Evolutionary conservation across 2,113 vertebrate species (phyloP), one percentile per base, ranked within the genome.

Genomic region (Egretta garzetta): DNA sequence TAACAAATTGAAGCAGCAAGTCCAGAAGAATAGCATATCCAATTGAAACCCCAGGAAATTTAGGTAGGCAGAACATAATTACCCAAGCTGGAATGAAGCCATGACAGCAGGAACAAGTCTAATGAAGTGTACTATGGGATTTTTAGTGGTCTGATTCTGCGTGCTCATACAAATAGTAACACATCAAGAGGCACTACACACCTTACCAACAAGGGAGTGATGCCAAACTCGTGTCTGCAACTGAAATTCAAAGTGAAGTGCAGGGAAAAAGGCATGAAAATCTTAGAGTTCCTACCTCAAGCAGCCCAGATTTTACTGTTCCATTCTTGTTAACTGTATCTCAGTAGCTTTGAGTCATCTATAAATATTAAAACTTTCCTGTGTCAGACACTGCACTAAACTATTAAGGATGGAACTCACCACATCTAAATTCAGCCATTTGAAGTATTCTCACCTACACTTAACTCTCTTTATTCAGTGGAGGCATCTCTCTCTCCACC

Each of bases 171-270:
- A 60, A 81, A 56, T 1, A 2, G 11, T 24, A 14, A 27, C 2
- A 1, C 9, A 68, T 14, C 8, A 62, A 80, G 21, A 30, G 6
- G 3, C 17, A 60, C 15, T 68, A 30, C 76, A 35, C 10, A 62
- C 2, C 7, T 60, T 86, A 33, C 1, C 4, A 55, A 7, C 4
- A 27, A 43, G 4, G 3, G 3, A 56, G 2, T 49, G 16, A 60
- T 45, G 35, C 6, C 7, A 70, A 87, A 33, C 5, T 56, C 56
- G 10, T 49, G 22, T 27, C 37, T 74, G 21, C 6, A 66, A 53
- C 11, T 26, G n/a, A 56, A 94, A 35, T 49, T 22, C 12, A 5
- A 59, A 90, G 12, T 62, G 60, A 90, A 50, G 3, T 23, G 7
- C 15, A 53, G 13, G 8, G 13, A 45, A 86, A 59, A 80, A 5